Conservation (phyloP, 2,113 vertebrate species). For the Archocentrus centrarchus region DNA sequence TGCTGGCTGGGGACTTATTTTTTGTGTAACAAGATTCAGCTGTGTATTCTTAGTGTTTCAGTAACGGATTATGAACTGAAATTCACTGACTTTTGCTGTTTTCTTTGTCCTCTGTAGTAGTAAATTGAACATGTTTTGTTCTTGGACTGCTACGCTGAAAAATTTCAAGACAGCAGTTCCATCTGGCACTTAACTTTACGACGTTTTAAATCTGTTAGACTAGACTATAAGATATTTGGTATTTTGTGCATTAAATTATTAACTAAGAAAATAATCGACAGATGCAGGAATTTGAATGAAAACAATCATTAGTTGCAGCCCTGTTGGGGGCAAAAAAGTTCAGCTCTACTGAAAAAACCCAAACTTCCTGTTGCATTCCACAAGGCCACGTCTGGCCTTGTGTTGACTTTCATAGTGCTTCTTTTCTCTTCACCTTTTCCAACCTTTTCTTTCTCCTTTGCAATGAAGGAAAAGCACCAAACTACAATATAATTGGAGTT, state of each 20-base stretch:
- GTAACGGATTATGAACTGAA: not conserved
- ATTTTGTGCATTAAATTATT: not conserved
- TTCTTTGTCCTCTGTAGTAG: not conserved
- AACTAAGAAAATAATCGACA: not conserved
- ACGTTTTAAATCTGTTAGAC: not conserved
- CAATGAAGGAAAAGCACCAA: not conserved
- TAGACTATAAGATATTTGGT: not conserved
- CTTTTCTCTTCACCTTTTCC: not conserved
- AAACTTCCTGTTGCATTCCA: conserved; percentile 3
- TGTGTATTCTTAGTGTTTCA: not conserved
- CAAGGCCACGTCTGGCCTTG: not conserved
- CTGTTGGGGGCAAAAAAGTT: not conserved
- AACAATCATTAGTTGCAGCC: not conserved
- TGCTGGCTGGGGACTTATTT: conserved; percentile 43
- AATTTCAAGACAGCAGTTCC: not conserved
- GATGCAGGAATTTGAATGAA: not conserved
- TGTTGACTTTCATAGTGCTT: conserved; percentile 2
- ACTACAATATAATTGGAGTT: not conserved
- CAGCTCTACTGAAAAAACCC: not conserved
- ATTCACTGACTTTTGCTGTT: not conserved
- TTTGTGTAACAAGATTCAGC: conserved; percentile 8
- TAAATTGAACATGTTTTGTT: not conserved
- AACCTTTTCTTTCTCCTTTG: not conserved
- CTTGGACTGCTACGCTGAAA: not conserved
- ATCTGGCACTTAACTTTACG: not conserved